These are phyloP conservation scores for Magallana nippona DNA, from an alignment of 2,888 invertebrate genomes.

Conservation along the genomic window DNA sequence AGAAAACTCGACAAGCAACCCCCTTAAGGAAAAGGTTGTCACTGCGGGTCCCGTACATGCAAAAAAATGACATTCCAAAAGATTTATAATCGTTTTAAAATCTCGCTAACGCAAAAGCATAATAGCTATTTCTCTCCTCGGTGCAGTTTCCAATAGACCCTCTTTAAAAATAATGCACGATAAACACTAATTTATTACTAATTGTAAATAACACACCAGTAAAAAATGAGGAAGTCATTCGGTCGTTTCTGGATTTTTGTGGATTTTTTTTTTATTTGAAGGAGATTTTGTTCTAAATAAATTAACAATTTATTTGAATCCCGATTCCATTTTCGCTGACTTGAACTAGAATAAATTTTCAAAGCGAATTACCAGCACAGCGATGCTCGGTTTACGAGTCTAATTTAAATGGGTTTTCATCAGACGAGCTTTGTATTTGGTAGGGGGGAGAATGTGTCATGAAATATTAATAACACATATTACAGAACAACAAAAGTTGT, in stretches of 20 bases:
- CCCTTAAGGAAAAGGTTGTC: not conserved
- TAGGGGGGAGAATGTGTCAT: constrained; percentile 35
- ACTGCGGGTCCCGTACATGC: not conserved
- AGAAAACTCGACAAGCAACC: not conserved
- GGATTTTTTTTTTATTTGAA: not conserved
- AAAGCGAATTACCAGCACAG: constrained; percentile 13
- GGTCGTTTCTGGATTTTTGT: not conserved
- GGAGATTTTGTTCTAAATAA: not conserved
- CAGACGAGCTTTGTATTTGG: constrained; percentile 10
- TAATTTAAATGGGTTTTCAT: constrained; percentile 35
- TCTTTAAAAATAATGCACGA: not conserved
- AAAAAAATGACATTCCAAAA: not conserved
- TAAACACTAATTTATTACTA: constrained; percentile 13
- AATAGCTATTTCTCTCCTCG: constrained; percentile 10
- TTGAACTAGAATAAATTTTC: not conserved
- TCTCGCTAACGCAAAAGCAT: constrained; percentile 9
- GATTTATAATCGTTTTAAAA: constrained; percentile 6
- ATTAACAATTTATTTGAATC: constrained; percentile 22
- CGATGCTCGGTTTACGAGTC: constrained; percentile 30
- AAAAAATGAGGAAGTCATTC: not conserved
- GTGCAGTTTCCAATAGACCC: not conserved
- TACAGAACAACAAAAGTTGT: constrained; percentile 26
- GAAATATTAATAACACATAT: constrained; percentile 39
- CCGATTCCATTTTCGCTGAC: not conserved
- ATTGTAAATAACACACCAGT: not conserved